Evolutionary conservation across 2,888 invertebrate genomes (phyloP).

Genomic region (Chalcis sispes): DNA sequence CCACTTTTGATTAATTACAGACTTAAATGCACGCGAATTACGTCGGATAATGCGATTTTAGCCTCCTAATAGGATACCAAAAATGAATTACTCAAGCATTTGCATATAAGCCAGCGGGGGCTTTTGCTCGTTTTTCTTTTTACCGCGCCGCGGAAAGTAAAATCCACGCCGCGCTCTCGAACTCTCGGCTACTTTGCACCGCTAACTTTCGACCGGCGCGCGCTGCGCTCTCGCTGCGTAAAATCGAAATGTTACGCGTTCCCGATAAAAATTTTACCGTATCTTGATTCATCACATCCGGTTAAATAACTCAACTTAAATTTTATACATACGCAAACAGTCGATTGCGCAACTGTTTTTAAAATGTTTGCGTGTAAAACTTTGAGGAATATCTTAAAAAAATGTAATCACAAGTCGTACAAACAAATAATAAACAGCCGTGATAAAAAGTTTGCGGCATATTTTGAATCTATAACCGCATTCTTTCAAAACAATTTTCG

Average conservation of each 20-base stretch:
- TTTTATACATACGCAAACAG: too few species aligned
- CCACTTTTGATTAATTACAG: conserved; percentile 52
- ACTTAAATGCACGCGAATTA: conserved; percentile 47
- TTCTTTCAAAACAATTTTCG: too few species aligned
- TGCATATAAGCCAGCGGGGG: conserved; percentile 67
- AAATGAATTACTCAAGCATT: conserved; percentile 72
- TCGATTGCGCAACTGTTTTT: too few species aligned
- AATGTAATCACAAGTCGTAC: too few species aligned
- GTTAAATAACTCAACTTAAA: too few species aligned
- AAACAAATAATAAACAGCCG: too few species aligned
- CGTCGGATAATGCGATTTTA: conserved; percentile 52
- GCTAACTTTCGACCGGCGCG: conserved; percentile 33
- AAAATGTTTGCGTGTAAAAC: too few species aligned
- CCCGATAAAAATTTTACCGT: too few species aligned
- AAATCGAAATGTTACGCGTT: conserved; percentile 32
- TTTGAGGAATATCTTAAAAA: too few species aligned
- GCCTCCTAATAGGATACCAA: conserved; percentile 69
- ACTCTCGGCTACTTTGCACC: conserved; percentile 31
- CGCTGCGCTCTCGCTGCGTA: neutral
- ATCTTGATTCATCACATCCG: too few species aligned
- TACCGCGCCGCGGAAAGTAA: neutral
- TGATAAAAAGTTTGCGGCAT: too few species aligned
- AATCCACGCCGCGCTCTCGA: neutral
- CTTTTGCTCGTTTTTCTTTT: conserved; percentile 59
- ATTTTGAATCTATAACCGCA: too few species aligned